Evolutionary conservation across 2,113 vertebrate genomes (phyloP), one percentile per base, ranked within the genome.

Genomic region (Psittacara wagleri): DNA sequence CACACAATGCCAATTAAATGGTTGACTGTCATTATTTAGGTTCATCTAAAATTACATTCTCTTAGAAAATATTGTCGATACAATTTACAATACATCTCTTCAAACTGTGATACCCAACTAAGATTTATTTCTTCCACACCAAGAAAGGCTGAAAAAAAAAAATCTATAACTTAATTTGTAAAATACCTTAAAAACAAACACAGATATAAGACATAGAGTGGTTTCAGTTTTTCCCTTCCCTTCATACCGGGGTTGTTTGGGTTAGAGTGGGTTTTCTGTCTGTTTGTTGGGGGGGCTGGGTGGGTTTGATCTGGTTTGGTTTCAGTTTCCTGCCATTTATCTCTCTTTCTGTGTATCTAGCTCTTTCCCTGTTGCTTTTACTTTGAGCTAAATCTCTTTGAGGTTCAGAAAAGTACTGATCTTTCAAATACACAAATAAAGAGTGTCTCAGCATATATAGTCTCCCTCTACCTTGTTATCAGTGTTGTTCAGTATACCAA

Each of bases 1-100:
- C 33, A 74, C 80, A 75, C 25, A 68, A 77, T 55, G 37, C 55
- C 94, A 90, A 49, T 96, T 93, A 97, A 96, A 96, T 55, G 61
- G 52, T 25, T 57, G 19, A 55, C 72, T 44, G 17, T 95, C n/a
- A 28, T 86, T 95, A 84, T 76, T 95, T 93, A 74, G n/a, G 48
- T 70, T 94, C 39, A 70, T 33, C 85, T 97, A 93, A 95, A 95
- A 86, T 95, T 91, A 75, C 51, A 13, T 68, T 76, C 14, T 95
- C 70, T 88, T 63, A 31, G 19, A 93, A 95, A 89, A 59, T 75
- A 83, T 31, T 73, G 48, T n/a, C 0, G 0, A 69, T 77, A 86
- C 31, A 73, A 79, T 97, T 83, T 80, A 77, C 68, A 88, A 14
- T 55, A 72, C 5, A 54, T 54, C 20, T 76, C 49, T 84, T 80